Base-by-base conservation (phyloP, 1,140 invertebrate species). In the Neodiprion fabricii region DNA sequence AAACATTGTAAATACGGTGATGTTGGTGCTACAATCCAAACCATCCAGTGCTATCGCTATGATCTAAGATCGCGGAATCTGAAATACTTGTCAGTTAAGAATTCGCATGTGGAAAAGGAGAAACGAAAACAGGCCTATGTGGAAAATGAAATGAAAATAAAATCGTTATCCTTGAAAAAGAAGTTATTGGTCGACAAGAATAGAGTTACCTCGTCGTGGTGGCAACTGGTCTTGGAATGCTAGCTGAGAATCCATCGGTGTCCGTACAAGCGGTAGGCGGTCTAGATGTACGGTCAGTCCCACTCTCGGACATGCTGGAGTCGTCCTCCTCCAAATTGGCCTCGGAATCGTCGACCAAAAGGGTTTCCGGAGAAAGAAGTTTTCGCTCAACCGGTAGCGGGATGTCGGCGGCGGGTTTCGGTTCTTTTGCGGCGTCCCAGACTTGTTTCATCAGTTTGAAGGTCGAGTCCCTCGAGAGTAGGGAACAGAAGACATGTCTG, bases 401-500 rank as follows among this genome's bases (percentile, higher is more conserved):
- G 65, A 80, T 77, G 67, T 80, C 78, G 17, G 78, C 76, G 11
- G 77, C 79, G 1, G 83, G 71, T 68, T 77, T 78, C n/a, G 81
- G 79, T 48, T 86, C 84, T 71, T 84, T 77, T 1, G 87, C 87
- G 12, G 87, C 86, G 72, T 89, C 91, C 93, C 95, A 96, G 17
- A 96, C 92, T 77, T 93, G 92, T 75, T 91, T 91, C 93, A 97
- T 95, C 66, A 96, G 90, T 81, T 94, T 94, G 88, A 94, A 97
- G 0, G 96, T 96, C 75, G 92, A 92, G 84, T 98, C 96, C 65
- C 96, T 89, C 28, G 96, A 97, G 65, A 98, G 90, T 76, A 98
- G 91, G 71, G 95, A 97, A 49, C 95, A 95, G 87, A 98, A 97
- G 21, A 97, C 95, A 86, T 96, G 96, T 75, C 96, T 94, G 80